Evolutionary conservation across 2,797 vertebrate genomes (phyloP).

Genomic region (Rachycentron canadum): DNA sequence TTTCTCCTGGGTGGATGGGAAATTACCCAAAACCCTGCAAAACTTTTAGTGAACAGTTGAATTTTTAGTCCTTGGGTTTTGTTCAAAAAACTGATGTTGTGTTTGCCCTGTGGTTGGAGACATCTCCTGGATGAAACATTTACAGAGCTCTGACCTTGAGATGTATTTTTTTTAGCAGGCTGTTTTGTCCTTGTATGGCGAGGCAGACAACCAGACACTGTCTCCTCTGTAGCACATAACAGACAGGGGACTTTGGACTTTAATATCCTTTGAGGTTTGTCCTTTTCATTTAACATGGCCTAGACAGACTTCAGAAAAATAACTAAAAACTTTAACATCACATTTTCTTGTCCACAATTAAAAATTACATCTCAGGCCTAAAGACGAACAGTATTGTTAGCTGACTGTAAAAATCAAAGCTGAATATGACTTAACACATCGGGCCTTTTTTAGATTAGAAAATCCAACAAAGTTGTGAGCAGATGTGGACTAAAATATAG

Average conservation of each 20-base stretch:
- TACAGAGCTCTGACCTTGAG: constrained; percentile 51
- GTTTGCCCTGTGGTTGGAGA: constrained; percentile 46
- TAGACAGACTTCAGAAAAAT: constrained; percentile 24
- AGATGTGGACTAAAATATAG: neutral
- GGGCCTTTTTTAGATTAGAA: neutral
- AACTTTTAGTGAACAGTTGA: constrained; percentile 21
- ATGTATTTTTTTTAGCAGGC: constrained; percentile 35
- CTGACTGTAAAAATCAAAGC: constrained; percentile 4
- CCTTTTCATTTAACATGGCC: constrained; percentile 24
- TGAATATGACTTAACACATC: neutral
- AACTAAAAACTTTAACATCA: constrained; percentile 10
- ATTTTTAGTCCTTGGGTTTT: constrained; percentile 50
- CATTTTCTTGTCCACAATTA: neutral
- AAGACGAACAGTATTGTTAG: constrained; percentile 11
- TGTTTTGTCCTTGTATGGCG: constrained; percentile 31
- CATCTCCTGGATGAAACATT: constrained; percentile 62
- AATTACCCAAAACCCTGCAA: constrained; percentile 22
- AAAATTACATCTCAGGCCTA: neutral
- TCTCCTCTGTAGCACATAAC: constrained; percentile 20
- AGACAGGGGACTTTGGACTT: constrained; percentile 20
- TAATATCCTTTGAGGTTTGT: constrained; percentile 31
- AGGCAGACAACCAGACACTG: constrained; percentile 38
- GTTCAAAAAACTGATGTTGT: constrained; percentile 53
- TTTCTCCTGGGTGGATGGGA: constrained; percentile 33
- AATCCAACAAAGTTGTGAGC: neutral